Percentiles rank a stretch among this genome's conserved stretches.
Conservation (phyloP, 1,140 invertebrate species). For the Aradophagus sp. region DNA sequence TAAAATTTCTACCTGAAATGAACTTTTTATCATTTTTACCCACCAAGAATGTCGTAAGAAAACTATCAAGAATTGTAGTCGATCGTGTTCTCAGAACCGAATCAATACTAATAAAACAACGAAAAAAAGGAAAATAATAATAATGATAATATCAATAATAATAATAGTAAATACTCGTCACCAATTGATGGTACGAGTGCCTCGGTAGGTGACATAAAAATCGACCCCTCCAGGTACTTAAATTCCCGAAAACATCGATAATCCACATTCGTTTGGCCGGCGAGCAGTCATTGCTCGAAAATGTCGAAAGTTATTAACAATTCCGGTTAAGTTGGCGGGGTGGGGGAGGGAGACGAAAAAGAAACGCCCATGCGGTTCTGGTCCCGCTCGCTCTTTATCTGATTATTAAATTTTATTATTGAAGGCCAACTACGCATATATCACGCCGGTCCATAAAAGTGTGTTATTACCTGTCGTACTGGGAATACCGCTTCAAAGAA, state of each 20-base stretch:
- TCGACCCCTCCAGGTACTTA: constrained; percentile 17
- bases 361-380: constrained; percentile 7
- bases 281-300: constrained; percentile 19
- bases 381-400: constrained; percentile 44
- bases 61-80: too few species aligned
- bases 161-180: too few species aligned
- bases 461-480: constrained; percentile 57
- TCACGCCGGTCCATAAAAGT: constrained; percentile 52
- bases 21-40: too few species aligned
- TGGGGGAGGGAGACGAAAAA: background rate
- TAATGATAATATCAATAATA: too few species aligned
- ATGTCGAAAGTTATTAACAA: constrained; percentile 30
- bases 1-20: too few species aligned
- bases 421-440: constrained; percentile 42
- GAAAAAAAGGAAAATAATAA: background rate
- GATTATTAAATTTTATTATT: constrained; percentile 57
- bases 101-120: background rate
- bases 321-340: constrained; percentile 3
- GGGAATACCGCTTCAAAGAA: constrained; percentile 49
- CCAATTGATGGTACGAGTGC: background rate
- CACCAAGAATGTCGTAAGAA: too few species aligned
- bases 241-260: constrained; percentile 26
- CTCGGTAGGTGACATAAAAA: constrained; percentile 17
- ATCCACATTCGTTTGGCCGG: constrained; percentile 24
- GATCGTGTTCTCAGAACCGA: too few species aligned